Evolutionary conservation across 2,797 vertebrate species (phyloP), one percentile per base, ranked within the genome.

Genomic region (Brotula barbata): DNA sequence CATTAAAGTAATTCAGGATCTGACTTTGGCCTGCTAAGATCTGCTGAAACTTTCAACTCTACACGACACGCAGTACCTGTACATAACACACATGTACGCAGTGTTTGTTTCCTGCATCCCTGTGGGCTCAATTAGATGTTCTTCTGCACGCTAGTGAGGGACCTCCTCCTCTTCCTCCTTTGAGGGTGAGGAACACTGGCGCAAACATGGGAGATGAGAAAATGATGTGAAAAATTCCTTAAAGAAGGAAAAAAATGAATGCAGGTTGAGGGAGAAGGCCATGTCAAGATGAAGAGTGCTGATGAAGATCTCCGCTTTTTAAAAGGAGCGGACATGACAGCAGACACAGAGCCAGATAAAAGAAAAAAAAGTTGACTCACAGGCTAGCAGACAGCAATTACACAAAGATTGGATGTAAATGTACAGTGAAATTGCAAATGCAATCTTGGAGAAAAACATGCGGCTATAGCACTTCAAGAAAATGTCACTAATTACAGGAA

Each of bases 121-220:
- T 17, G 21, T 50, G 80, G 81, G 49, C 71, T 88, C 74, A 90
- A 89, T 89, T 89, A 90, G 70, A 73, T 7, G 31, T 55, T 61
- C 53, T 28, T 68, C 36, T 53, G 9, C 59, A 64, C 47, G 16
- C 60, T 28, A 31, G 60, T 52, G 63, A 80, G 77, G 64, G 70
- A 85, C 68, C 47, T 59, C 64, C 41, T 57, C 5, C 1, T 66
- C 47, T 53, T 28, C 48, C 56, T 39, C 44, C 14, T 19, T 48
- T 49, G 33, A 17, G 46, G 67, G 37, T 44, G 37, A 39, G 37
- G 46, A 50, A 52, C 19, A 37, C 17, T 23, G 48, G 28, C 9
- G 34, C n/a, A 45, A 41, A 61, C 41, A 48, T 5, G 13, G n/a
- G 1, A 25, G n/a, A 5, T 0, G 15, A 34, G 25, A 42, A 58